These are phyloP conservation scores for Nephrocerus scutellatus DNA, from an alignment of 2,888 invertebrate genomes.

Conservation along the genomic window DNA sequence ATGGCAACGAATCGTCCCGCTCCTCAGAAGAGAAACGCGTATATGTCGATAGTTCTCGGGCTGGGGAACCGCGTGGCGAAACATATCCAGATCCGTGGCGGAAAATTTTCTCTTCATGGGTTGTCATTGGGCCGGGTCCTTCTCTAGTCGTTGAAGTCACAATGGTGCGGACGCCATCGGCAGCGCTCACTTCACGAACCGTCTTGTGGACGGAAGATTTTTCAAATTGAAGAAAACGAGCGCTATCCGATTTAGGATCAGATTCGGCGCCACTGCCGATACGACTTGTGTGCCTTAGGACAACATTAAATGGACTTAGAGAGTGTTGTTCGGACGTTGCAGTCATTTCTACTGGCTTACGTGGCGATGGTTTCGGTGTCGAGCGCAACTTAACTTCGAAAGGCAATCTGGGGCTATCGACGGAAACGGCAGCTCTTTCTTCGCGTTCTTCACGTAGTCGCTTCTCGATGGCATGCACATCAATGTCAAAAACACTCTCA, in stretches of 20 bases:
- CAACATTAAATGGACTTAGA: conserved; percentile 44
- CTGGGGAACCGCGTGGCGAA: conserved; percentile 34
- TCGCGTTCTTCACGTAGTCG: conserved; percentile 52
- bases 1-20: conserved; percentile 37
- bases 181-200: conserved; percentile 51
- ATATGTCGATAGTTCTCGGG: conserved; percentile 43
- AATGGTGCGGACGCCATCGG: conserved; percentile 42
- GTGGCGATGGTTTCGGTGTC: conserved; percentile 51
- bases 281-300: conserved; percentile 48
- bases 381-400: conserved; percentile 55
- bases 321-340: conserved; percentile 28
- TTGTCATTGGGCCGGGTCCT: too few relatives aligned
- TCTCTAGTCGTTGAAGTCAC: conserved; percentile 40
- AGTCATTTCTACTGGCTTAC: conserved; percentile 40
- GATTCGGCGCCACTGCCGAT: conserved; percentile 39
- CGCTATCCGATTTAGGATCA: conserved; percentile 57
- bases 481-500: conserved; percentile 45
- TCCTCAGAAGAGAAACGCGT: conserved; percentile 53
- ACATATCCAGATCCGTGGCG: conserved; percentile 40
- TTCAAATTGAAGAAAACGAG: conserved; percentile 65
- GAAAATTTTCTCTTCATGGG: conserved; percentile 40
- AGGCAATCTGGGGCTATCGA: conserved; percentile 44
- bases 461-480: conserved; percentile 57
- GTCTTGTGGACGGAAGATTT: conserved; percentile 61
- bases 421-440: conserved; percentile 49